Evolutionary conservation across 2,797 vertebrate species (phyloP).

Genomic region (Urocyon cinereoargenteus): DNA sequence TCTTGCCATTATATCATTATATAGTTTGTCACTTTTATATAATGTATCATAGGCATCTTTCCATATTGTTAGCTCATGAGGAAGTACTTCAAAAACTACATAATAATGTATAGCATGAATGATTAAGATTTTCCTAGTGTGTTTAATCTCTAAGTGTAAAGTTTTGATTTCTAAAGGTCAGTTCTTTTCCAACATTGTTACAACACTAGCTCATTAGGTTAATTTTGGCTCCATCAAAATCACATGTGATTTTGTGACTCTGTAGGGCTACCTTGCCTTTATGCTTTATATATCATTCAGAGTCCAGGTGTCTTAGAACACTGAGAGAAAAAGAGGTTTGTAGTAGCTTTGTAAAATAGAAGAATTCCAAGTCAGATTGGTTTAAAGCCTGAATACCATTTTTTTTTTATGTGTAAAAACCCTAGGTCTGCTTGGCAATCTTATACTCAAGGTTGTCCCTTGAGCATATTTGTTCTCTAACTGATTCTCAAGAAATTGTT

Average conservation of each 20-base stretch:
- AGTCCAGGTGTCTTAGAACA: not conserved
- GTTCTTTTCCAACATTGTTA: conserved; percentile 5
- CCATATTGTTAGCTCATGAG: not conserved
- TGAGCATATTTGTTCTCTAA: conserved; percentile 21
- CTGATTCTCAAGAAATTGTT: conserved; percentile 26
- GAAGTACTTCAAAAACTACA: not conserved
- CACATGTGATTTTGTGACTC: not conserved
- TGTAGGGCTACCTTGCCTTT: not conserved
- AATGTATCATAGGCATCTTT: not conserved
- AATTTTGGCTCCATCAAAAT: not conserved
- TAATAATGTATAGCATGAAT: not conserved
- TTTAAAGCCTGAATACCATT: not conserved
- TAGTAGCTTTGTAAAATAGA: not conserved
- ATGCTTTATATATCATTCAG: not conserved
- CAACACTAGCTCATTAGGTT: not conserved
- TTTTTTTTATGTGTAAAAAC: not conserved
- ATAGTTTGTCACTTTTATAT: not conserved
- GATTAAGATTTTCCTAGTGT: not conserved
- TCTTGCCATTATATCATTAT: not conserved
- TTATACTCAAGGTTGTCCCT: not conserved
- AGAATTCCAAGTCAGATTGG: not conserved
- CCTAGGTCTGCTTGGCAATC: not conserved
- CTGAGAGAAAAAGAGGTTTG: not conserved
- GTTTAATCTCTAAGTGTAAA: conserved; percentile 30
- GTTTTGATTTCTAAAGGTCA: not conserved